These are phyloP conservation scores for Lithophane socia DNA, from an alignment of 2,888 invertebrate species.

Conservation along the genomic window DNA sequence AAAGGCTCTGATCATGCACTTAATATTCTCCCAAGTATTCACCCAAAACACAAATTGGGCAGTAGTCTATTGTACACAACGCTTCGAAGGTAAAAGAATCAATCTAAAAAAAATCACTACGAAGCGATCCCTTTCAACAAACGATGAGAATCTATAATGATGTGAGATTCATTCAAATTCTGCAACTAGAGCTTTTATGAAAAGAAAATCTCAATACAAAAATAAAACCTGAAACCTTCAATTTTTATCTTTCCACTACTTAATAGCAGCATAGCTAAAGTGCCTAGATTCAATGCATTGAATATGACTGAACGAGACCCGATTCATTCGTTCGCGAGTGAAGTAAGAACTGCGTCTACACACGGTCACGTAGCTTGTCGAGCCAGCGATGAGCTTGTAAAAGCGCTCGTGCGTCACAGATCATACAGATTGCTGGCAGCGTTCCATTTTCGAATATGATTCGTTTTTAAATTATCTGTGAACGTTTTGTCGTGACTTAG, in stretches of 20 bases:
- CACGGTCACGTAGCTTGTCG: slow-evolving; percentile 73
- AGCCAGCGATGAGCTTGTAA: slow-evolving; percentile 70
- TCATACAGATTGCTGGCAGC: slow-evolving; percentile 67
- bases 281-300: slow-evolving; percentile 66
- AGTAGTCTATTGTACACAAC: neutral
- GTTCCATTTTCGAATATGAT: slow-evolving; percentile 69
- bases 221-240: slow-evolving; percentile 32
- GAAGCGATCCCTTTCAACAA: neutral
- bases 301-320: slow-evolving; percentile 65
- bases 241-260: slow-evolving; percentile 53
- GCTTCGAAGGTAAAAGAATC: neutral
- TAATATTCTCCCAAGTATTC: neutral
- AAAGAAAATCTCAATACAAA: slow-evolving; percentile 15
- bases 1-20: neutral
- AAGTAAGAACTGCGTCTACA: slow-evolving; percentile 65
- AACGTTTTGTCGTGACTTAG: slow-evolving; percentile 62
- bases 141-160: neutral
- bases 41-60: neutral
- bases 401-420: slow-evolving; percentile 75
- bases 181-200: neutral
- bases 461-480: slow-evolving; percentile 66
- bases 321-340: slow-evolving; percentile 57
- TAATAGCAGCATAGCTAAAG: slow-evolving; percentile 54
- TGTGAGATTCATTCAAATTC: neutral
- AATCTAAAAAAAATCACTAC: neutral